Base-by-base conservation (phyloP, 2,797 vertebrate genomes). In the Mormyrops attenuatus region DNA sequence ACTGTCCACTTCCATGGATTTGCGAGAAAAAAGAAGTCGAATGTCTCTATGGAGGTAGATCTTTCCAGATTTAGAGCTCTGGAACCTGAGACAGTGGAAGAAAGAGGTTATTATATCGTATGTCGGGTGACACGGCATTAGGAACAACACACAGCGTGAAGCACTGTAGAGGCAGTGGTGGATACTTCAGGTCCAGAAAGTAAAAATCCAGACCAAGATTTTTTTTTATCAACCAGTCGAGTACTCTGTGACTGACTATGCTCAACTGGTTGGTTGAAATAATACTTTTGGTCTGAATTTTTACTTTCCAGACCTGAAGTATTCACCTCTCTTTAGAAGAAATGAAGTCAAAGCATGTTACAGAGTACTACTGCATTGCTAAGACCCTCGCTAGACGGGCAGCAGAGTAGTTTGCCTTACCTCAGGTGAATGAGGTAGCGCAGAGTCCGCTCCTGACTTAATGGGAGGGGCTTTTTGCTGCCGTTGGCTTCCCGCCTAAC, bases 41-140 rank as follows among this genome's bases (percentile, higher is more conserved):
- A 99, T 97, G 94, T 99, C 99, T 96, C 97, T 96, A 92, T 99
- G 98, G 97, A 99, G 99, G 98, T 99, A 99, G 97, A 99, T 98
- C 98, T 99, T 99, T 94, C 98, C 98, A 97, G 99, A 99, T 96
- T 98, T 99, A 52, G 98, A 99, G 96, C 98, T 99, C 97, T 99
- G 98, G 97, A 99, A 99, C 98, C 99, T 99, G 93, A 89, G 90
- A 88, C n/a, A 89, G 5, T 90, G 49, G 41, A 2, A 41, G 4
- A 88, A n/a, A 3, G 7, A 20, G 20, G 53, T 49, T 85, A 85
- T 85, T 49, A n/a, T 13, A 85, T 55, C 52, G 7, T 57, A 5
- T 34, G 41, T 57, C 53, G n/a, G 26, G 17, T 87, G 26, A 38
- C 69, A 38, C 34, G 5, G 34, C 2, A 0, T 17, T 38, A 73